Percentiles rank a stretch among this genome's conserved stretches.
These are phyloP conservation scores for Prionailurus bengalensis DNA, from an alignment of 2,113 vertebrate genomes.

Conservation along the genomic window DNA sequence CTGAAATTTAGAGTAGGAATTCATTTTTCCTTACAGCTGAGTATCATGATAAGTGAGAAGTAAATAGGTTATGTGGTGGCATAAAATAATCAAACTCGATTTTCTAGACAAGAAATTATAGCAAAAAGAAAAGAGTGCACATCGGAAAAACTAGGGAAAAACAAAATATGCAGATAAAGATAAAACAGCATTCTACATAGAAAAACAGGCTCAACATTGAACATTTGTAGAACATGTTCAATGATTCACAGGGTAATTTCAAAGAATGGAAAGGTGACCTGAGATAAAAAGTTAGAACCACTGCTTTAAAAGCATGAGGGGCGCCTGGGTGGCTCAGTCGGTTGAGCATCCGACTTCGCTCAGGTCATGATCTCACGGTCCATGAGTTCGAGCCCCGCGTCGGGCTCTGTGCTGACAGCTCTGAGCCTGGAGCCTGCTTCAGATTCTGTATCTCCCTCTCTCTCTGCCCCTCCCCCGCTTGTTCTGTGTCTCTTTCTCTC, in stretches of 20 bases:
- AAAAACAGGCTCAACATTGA: neutral
- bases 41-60: neutral
- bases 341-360: too few relatives aligned
- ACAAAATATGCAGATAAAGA: constrained; percentile 3
- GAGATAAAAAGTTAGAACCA: neutral
- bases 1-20: neutral
- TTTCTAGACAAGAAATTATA: constrained; percentile 8
- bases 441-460: too few relatives aligned
- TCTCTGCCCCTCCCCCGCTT: too few relatives aligned
- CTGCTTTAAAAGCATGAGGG: neutral
- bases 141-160: neutral
- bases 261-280: neutral
- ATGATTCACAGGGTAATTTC: neutral
- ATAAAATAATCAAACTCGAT: constrained; percentile 10
- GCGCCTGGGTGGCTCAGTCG: too few relatives aligned
- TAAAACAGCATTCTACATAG: neutral
- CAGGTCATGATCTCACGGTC: too few relatives aligned
- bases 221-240: neutral
- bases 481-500: too few relatives aligned
- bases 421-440: too few relatives aligned
- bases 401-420: too few relatives aligned
- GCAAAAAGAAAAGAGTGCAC: neutral
- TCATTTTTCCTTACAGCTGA: constrained; percentile 30
- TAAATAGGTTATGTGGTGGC: neutral
- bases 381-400: too few relatives aligned